Conservation (phyloP, 2,888 invertebrate genomes). For the Julus scanicus region DNA sequence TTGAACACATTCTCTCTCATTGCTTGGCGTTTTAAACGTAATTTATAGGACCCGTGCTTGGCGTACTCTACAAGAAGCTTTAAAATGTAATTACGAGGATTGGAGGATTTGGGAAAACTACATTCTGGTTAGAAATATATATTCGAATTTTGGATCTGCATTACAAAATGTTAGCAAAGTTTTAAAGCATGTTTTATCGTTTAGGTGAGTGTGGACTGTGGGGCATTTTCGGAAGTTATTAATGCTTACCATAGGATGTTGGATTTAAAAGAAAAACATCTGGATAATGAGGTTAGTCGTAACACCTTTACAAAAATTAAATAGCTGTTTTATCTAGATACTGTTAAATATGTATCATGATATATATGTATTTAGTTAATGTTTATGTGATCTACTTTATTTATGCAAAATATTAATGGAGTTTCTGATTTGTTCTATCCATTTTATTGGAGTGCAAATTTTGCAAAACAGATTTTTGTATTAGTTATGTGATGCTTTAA, state of each 20-base stretch:
- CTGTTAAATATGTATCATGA: not conserved
- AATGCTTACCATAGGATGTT: conserved; percentile 85
- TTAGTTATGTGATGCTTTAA: too few relatives aligned
- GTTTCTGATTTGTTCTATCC: too few relatives aligned
- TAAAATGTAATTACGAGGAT: conserved; percentile 87
- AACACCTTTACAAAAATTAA: too few relatives aligned
- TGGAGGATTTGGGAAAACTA: conserved; percentile 98
- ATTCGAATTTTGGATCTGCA: not conserved
- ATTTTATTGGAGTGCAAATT: too few relatives aligned
- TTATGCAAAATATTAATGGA: too few relatives aligned
- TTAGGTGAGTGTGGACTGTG: conserved; percentile 79
- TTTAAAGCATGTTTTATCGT: conserved; percentile 69
- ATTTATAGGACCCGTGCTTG: conserved; percentile 74
- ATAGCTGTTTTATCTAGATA: not conserved
- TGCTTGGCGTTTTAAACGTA: not conserved
- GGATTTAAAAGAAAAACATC: conserved; percentile 83
- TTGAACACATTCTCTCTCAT: not conserved
- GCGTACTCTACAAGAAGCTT: conserved; percentile 84
- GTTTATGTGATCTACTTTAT: too few relatives aligned
- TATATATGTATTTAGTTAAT: too few relatives aligned
- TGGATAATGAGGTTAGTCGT: conserved; percentile 76
- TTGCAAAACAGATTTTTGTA: too few relatives aligned
- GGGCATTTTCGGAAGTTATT: conserved; percentile 84
- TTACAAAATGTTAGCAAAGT: not conserved
- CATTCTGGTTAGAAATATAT: conserved; percentile 73